phyloP scores from a whole-genome alignment of 2,888 invertebrate genomes.

The Acanthacorydalis orientalis region DNA sequence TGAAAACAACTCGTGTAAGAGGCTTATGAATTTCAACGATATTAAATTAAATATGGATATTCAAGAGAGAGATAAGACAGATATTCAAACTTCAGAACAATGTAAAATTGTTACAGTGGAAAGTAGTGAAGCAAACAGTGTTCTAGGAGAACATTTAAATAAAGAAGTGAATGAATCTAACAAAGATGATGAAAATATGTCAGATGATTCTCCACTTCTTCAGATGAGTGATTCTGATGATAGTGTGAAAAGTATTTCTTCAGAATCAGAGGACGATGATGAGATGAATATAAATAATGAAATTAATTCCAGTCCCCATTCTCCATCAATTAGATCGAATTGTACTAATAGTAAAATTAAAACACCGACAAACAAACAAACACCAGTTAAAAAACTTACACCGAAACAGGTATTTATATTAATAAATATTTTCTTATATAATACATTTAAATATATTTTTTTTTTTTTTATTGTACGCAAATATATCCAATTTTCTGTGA shows the following conservation, averaged over 20 bases:
- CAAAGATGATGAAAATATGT: background rate
- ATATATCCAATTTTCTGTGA: too few relatives aligned
- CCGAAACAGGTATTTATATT: constrained; percentile 20
- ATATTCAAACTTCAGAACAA: constrained; percentile 1
- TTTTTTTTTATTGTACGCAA: too few relatives aligned
- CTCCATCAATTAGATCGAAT: constrained; percentile 7
- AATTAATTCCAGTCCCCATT: background rate
- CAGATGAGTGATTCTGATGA: constrained; percentile 12
- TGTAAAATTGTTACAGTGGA: background rate
- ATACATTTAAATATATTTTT: too few relatives aligned
- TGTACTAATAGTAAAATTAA: constrained; percentile 2
- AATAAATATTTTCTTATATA: constrained; percentile 2
- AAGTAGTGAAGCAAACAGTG: constrained; percentile 15
- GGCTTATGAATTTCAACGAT: constrained; percentile 21
- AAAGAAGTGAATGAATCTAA: background rate
- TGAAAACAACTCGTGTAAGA: constrained; percentile 10
- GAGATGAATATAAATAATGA: constrained; percentile 1
- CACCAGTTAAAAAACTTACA: constrained; percentile 18
- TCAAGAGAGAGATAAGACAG: constrained; percentile 8
- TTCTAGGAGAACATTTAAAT: constrained; percentile 18
- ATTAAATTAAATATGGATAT: constrained; percentile 14
- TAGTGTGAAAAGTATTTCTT: background rate
- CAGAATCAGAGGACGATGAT: background rate
- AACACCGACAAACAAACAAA: constrained; percentile 1
- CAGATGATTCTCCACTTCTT: background rate